Evolutionary conservation across 2,888 invertebrate genomes (phyloP).

Genomic region (Drosophila pegasa): DNA sequence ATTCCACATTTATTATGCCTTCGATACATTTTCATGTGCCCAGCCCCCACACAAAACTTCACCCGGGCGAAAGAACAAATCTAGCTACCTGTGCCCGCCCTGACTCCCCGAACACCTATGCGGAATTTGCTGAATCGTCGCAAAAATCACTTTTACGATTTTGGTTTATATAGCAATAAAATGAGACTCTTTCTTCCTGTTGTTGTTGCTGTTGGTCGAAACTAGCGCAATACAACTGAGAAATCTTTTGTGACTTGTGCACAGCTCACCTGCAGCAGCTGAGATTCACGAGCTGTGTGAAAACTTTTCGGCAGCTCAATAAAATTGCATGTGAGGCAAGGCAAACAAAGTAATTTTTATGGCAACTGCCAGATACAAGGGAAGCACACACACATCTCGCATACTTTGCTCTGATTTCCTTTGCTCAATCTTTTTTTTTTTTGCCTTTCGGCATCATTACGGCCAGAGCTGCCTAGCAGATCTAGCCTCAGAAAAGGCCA

Average conservation of each 20-base stretch:
- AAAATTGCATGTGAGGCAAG: conserved; percentile 75
- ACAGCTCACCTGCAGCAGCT: conserved; percentile 12
- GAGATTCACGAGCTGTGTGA: conserved; percentile 61
- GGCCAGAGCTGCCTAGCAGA: conserved; percentile 34
- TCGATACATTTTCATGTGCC: conserved; percentile 29
- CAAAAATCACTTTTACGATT: conserved; percentile 80
- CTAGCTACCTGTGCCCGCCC: conserved; percentile 27
- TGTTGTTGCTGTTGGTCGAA: conserved; percentile 32
- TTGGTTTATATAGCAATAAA: conserved; percentile 75
- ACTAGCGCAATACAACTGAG: conserved; percentile 78
- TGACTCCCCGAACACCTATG: conserved; percentile 33
- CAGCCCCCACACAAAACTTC: conserved; percentile 35
- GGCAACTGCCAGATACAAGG: conserved; percentile 37
- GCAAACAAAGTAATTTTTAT: conserved; percentile 80
- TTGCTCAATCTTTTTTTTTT: conserved; percentile 15
- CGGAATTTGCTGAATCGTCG: conserved; percentile 73
- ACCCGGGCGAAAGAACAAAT: conserved; percentile 32
- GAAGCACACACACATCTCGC: conserved; percentile 18
- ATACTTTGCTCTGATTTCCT: conserved; percentile 51
- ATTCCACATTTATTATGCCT: conserved; percentile 46
- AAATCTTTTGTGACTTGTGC: conserved; percentile 61
- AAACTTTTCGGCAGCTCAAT: conserved; percentile 73
- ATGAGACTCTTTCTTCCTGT: conserved; percentile 29
- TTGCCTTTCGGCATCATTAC: conserved; percentile 58
- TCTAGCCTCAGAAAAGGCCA: neutral